Evolutionary conservation across 2,113 vertebrate species (phyloP).

Genomic region (Ameiurus melas): DNA sequence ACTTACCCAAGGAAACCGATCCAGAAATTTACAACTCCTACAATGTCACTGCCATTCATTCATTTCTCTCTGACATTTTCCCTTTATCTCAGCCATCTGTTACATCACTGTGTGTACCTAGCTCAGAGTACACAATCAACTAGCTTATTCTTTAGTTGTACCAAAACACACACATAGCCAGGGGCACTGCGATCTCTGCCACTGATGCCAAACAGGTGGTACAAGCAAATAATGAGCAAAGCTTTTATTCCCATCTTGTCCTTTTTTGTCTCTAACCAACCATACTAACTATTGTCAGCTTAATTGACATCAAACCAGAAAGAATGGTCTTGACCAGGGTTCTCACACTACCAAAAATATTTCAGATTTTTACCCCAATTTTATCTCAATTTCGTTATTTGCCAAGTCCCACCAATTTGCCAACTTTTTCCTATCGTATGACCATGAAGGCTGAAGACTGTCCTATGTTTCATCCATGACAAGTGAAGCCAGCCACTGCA

Average conservation of each 20-base stretch:
- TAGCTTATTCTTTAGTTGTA: constrained; percentile 47
- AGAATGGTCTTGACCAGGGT: not conserved
- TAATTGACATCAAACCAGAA: not conserved
- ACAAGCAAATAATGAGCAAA: constrained; percentile 62
- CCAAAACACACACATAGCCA: constrained; percentile 53
- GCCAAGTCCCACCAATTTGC: not conserved
- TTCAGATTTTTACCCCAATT: not conserved
- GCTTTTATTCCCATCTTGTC: constrained; percentile 61
- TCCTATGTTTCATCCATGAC: not conserved
- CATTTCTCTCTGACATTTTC: not conserved
- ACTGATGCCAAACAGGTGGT: constrained; percentile 63
- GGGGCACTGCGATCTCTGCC: constrained; percentile 30
- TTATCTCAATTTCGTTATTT: not conserved
- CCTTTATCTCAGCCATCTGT: not conserved
- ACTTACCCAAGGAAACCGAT: not conserved
- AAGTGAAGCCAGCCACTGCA: not conserved
- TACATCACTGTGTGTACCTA: not conserved
- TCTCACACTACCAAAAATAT: not conserved
- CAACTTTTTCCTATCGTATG: not conserved
- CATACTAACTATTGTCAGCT: not conserved
- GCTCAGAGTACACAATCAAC: constrained; percentile 18
- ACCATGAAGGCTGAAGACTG: not conserved
- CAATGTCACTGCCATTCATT: not conserved
- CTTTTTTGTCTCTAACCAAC: not conserved
- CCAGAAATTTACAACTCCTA: not conserved